Conservation (phyloP, 2,888 invertebrate genomes). For the Amphipoea oculea region DNA sequence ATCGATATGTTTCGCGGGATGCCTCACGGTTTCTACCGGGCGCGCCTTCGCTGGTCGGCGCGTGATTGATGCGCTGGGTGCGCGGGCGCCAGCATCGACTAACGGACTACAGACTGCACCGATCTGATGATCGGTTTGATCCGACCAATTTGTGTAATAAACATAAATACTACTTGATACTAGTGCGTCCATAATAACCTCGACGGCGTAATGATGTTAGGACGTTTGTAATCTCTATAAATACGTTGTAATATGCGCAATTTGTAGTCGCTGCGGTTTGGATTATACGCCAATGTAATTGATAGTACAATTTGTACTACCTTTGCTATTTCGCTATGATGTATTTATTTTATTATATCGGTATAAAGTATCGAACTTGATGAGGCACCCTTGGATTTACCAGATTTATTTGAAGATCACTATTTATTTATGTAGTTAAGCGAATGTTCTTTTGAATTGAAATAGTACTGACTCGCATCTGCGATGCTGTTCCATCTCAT, state of each 20-base stretch:
- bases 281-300: constrained; percentile 59
- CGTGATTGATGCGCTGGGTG: constrained; percentile 67
- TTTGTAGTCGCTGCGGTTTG: constrained; percentile 61
- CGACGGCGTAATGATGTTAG: constrained; percentile 53
- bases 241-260: constrained; percentile 60
- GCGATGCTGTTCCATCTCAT: not conserved
- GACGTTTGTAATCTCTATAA: constrained; percentile 62
- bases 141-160: constrained; percentile 71
- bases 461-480: not conserved
- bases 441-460: not conserved
- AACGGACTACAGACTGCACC: constrained; percentile 53
- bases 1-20: constrained; percentile 70
- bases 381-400: not conserved
- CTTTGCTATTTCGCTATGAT: constrained; percentile 28
- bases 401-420: not conserved
- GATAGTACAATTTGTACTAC: constrained; percentile 55
- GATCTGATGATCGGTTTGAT: constrained; percentile 57
- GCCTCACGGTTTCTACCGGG: constrained; percentile 72
- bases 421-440: not conserved
- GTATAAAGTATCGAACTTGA: constrained; percentile 9
- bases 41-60: constrained; percentile 17
- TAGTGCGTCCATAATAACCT: constrained; percentile 61
- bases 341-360: constrained; percentile 41
- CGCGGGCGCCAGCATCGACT: constrained; percentile 30
- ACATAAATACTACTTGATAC: constrained; percentile 68